Evolutionary conservation across 2,888 invertebrate genomes (phyloP).

Genomic region (Eilema sororculum): DNA sequence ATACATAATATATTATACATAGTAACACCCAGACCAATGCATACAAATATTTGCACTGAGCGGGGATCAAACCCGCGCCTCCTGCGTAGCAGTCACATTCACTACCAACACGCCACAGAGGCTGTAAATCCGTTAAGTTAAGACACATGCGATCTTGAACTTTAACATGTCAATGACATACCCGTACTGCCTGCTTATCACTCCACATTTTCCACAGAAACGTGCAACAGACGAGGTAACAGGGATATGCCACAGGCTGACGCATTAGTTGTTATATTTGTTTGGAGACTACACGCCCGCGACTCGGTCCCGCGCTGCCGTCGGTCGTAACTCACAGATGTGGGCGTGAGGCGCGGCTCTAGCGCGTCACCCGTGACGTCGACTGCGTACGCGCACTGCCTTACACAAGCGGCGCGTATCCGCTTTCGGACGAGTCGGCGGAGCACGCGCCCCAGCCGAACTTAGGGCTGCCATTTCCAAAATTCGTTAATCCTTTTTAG

Average conservation of each 20-base stretch:
- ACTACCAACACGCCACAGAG: too few relatives aligned
- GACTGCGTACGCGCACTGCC: conserved; percentile 35
- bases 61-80: too few relatives aligned
- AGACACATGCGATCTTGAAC: conserved; percentile 1
- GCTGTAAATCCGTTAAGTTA: too few relatives aligned
- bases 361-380: conserved; percentile 43
- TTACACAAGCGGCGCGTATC: conserved; percentile 42
- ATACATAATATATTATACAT: too few relatives aligned
- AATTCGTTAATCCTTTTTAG: too few relatives aligned
- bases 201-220: conserved; percentile 11
- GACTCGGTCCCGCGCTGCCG: background rate
- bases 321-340: conserved; percentile 23
- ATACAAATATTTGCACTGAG: too few relatives aligned
- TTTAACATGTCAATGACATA: background rate
- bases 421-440: background rate
- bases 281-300: background rate
- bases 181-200: background rate
- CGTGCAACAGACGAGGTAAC: background rate
- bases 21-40: too few relatives aligned
- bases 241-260: background rate
- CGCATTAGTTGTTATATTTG: background rate
- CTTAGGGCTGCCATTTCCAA: too few relatives aligned
- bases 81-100: too few relatives aligned
- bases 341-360: conserved; percentile 14
- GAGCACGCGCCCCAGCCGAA: background rate